Percentiles rank a stretch among this genome's conserved stretches.
These are phyloP conservation scores for Cyclophora albipunctata DNA, from an alignment of 2,888 invertebrate species.

Conservation along the genomic window DNA sequence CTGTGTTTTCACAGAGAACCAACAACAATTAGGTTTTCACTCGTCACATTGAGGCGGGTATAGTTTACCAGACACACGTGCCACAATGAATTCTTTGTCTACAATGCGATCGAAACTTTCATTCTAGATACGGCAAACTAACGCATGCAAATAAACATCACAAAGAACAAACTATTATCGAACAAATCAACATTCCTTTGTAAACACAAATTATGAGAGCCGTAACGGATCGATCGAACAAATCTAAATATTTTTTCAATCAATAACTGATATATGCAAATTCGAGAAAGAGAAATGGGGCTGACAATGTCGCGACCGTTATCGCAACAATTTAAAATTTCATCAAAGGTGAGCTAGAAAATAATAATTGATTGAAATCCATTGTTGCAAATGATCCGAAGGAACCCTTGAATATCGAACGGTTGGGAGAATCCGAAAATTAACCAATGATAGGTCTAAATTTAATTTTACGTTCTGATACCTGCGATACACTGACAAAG, in stretches of 20 bases:
- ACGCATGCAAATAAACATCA: constrained; percentile 32
- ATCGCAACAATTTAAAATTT: constrained; percentile 66
- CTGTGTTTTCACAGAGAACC: constrained; percentile 50
- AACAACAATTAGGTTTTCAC: constrained; percentile 65
- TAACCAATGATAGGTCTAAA: constrained; percentile 73
- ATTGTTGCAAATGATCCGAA: constrained; percentile 63
- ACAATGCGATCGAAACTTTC: constrained; percentile 36
- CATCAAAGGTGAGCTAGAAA: constrained; percentile 67
- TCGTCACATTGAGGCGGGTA: constrained; percentile 51
- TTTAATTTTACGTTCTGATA: constrained; percentile 73
- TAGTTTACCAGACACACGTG: constrained; percentile 47
- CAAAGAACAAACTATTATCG: constrained; percentile 46
- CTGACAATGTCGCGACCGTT: constrained; percentile 69
- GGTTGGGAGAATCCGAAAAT: constrained; percentile 68
- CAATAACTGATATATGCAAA: constrained; percentile 74
- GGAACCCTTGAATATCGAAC: constrained; percentile 50
- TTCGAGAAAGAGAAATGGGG: constrained; percentile 41
- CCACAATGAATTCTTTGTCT: constrained; percentile 45
- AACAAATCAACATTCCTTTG: constrained; percentile 43
- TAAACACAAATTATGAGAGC: constrained; percentile 50
- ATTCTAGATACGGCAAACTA: constrained; percentile 23
- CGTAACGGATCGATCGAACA: constrained; percentile 66
- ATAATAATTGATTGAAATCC: constrained; percentile 69
- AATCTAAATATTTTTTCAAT: constrained; percentile 74
- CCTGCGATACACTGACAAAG: constrained; percentile 66